Percentiles rank a stretch among this genome's conserved stretches.
Conservation (phyloP, 2,797 vertebrate species). For the Pseudocheirus occidentalis region DNA sequence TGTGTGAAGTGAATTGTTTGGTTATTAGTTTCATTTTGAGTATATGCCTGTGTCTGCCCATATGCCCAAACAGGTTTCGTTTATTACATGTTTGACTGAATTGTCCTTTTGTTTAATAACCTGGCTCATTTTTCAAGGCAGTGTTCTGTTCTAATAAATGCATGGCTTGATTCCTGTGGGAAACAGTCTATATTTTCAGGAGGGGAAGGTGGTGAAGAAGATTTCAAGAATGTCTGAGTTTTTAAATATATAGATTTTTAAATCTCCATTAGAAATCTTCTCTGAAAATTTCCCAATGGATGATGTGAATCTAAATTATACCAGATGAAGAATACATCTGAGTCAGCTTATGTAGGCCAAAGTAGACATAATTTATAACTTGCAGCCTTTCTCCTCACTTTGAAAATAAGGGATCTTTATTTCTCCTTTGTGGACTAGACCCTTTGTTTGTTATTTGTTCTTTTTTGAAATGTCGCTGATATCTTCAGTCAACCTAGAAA, state of each 20-base stretch:
- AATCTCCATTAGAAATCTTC: not conserved
- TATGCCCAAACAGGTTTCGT: too few relatives aligned
- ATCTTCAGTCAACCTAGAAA: not conserved
- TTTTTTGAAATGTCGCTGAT: not conserved
- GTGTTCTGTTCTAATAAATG: not conserved
- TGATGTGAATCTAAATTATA: not conserved
- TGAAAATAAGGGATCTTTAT: not conserved
- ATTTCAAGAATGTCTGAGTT: not conserved
- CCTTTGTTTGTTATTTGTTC: not conserved
- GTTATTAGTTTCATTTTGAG: not conserved
- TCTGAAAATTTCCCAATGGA: not conserved
- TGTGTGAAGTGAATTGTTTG: not conserved
- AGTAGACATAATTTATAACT: not conserved
- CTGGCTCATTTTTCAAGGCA: not conserved
- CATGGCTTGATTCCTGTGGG: not conserved
- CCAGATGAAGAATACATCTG: not conserved
- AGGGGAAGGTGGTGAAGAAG: not conserved
- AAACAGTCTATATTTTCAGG: not conserved
- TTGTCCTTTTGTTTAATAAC: slow-evolving; percentile 2
- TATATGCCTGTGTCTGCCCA: not conserved
- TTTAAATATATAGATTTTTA: not conserved
- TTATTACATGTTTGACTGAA: not conserved
- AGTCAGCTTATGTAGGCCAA: not conserved
- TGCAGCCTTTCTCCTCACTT: not conserved
- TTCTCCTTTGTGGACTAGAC: not conserved